Percentiles rank a stretch among this genome's conserved stretches.
phyloP scores from a whole-genome alignment of 2,888 invertebrate species.

The Neuroscelio doddi region DNA sequence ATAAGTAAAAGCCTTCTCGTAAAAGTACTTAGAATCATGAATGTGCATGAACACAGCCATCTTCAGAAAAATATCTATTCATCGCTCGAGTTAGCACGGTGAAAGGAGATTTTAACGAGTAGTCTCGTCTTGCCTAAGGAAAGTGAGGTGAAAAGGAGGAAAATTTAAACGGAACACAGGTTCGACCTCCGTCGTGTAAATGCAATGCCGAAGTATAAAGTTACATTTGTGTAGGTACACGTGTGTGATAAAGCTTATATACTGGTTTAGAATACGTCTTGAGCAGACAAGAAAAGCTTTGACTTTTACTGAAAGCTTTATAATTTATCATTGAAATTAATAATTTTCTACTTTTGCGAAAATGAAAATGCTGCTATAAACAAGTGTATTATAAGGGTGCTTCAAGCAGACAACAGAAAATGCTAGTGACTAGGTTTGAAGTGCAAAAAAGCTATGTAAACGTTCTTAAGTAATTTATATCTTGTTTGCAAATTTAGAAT shows the following conservation, averaged over 20 bases:
- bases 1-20: constrained; percentile 30
- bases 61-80: constrained; percentile 44
- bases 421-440: too few species aligned
- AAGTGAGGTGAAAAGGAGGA: constrained; percentile 15
- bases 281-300: neutral
- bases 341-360: too few species aligned
- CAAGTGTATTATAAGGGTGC: too few species aligned
- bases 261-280: too few species aligned
- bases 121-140: constrained; percentile 40
- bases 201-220: constrained; percentile 25
- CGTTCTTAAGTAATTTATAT: too few species aligned
- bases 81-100: constrained; percentile 41
- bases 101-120: constrained; percentile 52
- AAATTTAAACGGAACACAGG: constrained; percentile 43
- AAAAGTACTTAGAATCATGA: constrained; percentile 45
- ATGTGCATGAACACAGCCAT: constrained; percentile 37
- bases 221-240: constrained; percentile 7
- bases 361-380: too few species aligned
- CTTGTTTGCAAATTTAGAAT: too few species aligned
- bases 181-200: constrained; percentile 44
- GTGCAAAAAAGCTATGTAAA: too few species aligned
- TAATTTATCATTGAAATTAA: too few species aligned
- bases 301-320: constrained; percentile 1
- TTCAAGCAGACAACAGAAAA: too few species aligned
- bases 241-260: neutral